Evolutionary conservation across 53 echinoderm and acorn worm species (phyloP), one percentile per base, ranked within the genome.

Genomic region (Apostichopus leukothele): DNA sequence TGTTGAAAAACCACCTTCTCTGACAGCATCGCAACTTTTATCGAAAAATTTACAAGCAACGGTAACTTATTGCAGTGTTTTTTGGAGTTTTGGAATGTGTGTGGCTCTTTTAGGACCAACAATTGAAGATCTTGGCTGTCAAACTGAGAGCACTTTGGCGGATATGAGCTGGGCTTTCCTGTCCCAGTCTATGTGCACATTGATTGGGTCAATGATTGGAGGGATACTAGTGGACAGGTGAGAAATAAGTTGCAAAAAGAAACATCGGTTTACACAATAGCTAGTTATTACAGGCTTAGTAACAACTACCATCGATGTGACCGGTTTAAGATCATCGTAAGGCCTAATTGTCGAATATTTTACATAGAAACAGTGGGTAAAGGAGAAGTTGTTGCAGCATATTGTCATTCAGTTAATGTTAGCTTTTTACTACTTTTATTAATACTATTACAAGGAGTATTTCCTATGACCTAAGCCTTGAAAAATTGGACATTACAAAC

Each of bases 41-140:
- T 22, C 89, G 51, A 89, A 76, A 75, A 93, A 99, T 89, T 88
- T 99, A 16, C 96, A 96, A 75, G 92, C 96, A 22, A 99, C 99
- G 7, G 86, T 99, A 18, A 96, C 96, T 51, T 99, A 99, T 84
- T 99, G 99, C 83, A 99, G 96, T 74, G 99, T 96, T 9, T 99
- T 99, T 73, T 93, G 94, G 92, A 99, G 95, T 90, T 99, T 99
- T 90, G 99, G 99, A 51, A 99, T 99, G 99, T 99, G 99, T 89
- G 99, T 99, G 18, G 94, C 99, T 2, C 78, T 99, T 18, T 94
- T 99, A 5, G 99, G 99, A 16, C 99, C 99, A 25, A 99, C 99
- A 25, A 86, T 99, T 18, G 90, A 96, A 61, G 99, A 99, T 76
- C 78, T 99, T 25, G 99, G 99, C 7, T 99, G 96, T 53, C 96